Base-by-base conservation (phyloP, 2,113 vertebrate species). In the Upupa epops region DNA sequence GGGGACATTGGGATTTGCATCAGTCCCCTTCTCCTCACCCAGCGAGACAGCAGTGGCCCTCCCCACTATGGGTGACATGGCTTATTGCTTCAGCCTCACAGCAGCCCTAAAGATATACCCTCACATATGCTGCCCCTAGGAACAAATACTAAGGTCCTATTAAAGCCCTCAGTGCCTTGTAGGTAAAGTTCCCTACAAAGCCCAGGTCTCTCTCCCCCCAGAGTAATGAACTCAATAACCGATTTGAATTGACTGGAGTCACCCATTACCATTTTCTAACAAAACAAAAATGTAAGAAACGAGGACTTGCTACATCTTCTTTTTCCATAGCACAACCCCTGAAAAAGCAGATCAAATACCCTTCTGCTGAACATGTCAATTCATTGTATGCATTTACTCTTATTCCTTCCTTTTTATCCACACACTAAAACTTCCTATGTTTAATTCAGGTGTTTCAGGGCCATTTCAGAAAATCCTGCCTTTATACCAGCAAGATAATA, bases 381-480 rank as follows among this genome's bases (percentile, higher is more conserved):
- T 88, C 37, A 45, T 66, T 49, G n/a, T 42, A 15, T 0, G 0
- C 28, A 48, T 73, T 86, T 63, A 34, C 6, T 70, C 8, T 36
- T 18, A n/a, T 55, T 73, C 28, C 42, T 74, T 32, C 18, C 29
- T 86, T 76, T 76, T 85, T 29, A 91, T 54, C 52, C 20, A 32
- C 21, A n/a, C 12, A 51, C 36, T 42, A 11, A 49, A 71, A 78
- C 29, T 37, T 32, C 48, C 48, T 77, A 51, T 34, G 13, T 36
- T 92, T 65, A 70, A 71, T 72, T 93, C 59, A 51, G 73, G 42
- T 17, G n/a, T 40, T 88, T 66, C 20, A 45, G 75, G 24, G 59
- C 13, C n/a, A 80, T 74, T 87, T 80, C 56, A 80, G 63, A 87
- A 88, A 92, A 80, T 34, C 29, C 75, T 51, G 60, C 49, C 60